A percentile compares a stretch with the other conserved stretches of the same genome.
These are phyloP conservation scores for Norana najaformis DNA, from an alignment of 2,888 invertebrate species.

Conservation along the genomic window DNA sequence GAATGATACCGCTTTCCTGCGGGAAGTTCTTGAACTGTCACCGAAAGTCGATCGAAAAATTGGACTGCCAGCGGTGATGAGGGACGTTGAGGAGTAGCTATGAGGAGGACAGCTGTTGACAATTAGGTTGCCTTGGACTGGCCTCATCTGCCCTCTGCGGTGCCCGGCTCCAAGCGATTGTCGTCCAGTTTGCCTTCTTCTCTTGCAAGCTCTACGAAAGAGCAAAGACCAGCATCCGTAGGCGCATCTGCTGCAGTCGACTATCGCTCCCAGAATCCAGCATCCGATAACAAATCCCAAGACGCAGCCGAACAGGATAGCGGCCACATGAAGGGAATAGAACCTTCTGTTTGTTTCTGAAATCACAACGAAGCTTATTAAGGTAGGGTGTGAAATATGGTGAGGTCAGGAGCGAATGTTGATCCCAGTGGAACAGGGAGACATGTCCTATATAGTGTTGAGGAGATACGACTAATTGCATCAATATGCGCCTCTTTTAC, in stretches of 20 bases:
- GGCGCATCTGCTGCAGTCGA: neutral
- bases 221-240: neutral
- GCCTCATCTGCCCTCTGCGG: neutral
- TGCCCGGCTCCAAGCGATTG: neutral
- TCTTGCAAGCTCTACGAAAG: neutral
- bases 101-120: neutral
- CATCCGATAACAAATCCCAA: neutral
- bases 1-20: neutral
- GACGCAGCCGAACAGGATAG: slow-evolving; percentile 13
- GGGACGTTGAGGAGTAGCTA: neutral
- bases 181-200: neutral
- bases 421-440: no score
- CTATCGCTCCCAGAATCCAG: neutral
- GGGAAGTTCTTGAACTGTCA: neutral
- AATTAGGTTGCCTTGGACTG: neutral
- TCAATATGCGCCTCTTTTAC: no score
- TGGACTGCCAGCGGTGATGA: neutral
- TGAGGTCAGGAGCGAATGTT: no score
- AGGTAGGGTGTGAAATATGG: no score
- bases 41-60: neutral
- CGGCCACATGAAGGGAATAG: neutral
- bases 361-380: neutral
- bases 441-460: no score
- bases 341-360: neutral
- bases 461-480: no score